Evolutionary conservation across 2,888 invertebrate species (phyloP).

Genomic region (Xylocampa areola): DNA sequence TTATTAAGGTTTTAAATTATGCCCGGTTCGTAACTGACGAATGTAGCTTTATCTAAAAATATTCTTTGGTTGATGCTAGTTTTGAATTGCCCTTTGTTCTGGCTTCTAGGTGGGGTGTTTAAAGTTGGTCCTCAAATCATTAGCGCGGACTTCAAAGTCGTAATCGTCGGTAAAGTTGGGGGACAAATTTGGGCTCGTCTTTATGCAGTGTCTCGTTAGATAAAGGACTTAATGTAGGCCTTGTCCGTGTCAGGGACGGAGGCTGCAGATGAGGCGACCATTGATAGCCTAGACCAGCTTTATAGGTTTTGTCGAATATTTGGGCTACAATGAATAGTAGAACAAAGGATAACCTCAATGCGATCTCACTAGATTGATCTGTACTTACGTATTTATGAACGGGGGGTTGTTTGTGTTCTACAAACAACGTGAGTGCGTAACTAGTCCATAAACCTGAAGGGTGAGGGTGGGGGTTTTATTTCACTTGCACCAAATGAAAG

Average conservation of each 20-base stretch:
- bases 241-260: constrained; percentile 58
- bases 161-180: constrained; percentile 63
- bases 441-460: constrained; percentile 29
- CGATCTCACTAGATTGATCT: constrained; percentile 30
- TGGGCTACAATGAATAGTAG: constrained; percentile 23
- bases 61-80: constrained; percentile 39
- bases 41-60: constrained; percentile 56
- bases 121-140: constrained; percentile 50
- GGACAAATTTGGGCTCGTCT: constrained; percentile 58
- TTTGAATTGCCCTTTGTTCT: constrained; percentile 53
- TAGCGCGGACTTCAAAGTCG: constrained; percentile 60
- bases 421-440: constrained; percentile 40
- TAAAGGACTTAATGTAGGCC: constrained; percentile 49
- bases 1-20: constrained; percentile 71
- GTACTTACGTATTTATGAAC: constrained; percentile 49
- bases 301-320: constrained; percentile 19
- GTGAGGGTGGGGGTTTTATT: constrained; percentile 23
- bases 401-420: constrained; percentile 41
- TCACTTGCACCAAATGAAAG: constrained; percentile 40
- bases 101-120: constrained; percentile 38
- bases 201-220: constrained; percentile 59
- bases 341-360: constrained; percentile 29
- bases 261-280: constrained; percentile 32
- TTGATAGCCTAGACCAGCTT: constrained; percentile 28
- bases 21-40: constrained; percentile 55